Conservation (phyloP, 2,797 vertebrate species). For the Thaleichthys pacificus region DNA sequence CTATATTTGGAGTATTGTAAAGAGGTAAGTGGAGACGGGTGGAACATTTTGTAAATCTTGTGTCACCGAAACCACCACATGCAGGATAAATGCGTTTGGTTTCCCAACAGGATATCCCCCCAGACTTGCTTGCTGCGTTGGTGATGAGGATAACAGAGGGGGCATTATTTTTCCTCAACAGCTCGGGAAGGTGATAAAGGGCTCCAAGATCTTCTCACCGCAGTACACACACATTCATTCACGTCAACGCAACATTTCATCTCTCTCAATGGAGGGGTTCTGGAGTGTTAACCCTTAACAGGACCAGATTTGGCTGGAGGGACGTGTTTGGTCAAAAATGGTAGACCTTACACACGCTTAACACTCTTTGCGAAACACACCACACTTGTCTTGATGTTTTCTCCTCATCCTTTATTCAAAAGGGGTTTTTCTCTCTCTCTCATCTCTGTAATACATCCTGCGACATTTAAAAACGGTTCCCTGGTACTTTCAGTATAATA, state of each 20-base stretch:
- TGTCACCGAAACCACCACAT: slow-evolving; percentile 75
- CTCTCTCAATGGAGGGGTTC: slow-evolving; percentile 37
- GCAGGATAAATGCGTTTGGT: slow-evolving; percentile 95
- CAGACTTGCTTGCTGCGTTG: slow-evolving; percentile 86
- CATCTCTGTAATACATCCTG: slow-evolving; percentile 3
- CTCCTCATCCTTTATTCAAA: no score
- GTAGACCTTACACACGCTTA: no score
- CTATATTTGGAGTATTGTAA: slow-evolving; percentile 70
- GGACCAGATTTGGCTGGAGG: background rate
- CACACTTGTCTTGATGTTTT: no score
- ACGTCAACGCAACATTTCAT: slow-evolving; percentile 63
- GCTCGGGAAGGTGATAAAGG: slow-evolving; percentile 90
- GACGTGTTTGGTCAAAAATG: no score
- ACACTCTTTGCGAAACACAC: no score
- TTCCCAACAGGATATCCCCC: slow-evolving; percentile 96
- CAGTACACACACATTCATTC: slow-evolving; percentile 57
- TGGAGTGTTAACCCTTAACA: slow-evolving; percentile 35
- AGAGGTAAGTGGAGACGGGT: slow-evolving; percentile 69
- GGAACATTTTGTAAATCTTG: slow-evolving; percentile 81
- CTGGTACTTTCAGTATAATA: no score
- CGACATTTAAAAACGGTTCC: slow-evolving; percentile 31
- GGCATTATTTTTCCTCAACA: slow-evolving; percentile 89
- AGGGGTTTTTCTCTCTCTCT: background rate
- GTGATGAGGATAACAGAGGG: slow-evolving; percentile 97
- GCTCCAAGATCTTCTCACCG: slow-evolving; percentile 80